Evolutionary conservation across 2,888 invertebrate species (phyloP).

Genomic region (Synanthedon tipuliformis): DNA sequence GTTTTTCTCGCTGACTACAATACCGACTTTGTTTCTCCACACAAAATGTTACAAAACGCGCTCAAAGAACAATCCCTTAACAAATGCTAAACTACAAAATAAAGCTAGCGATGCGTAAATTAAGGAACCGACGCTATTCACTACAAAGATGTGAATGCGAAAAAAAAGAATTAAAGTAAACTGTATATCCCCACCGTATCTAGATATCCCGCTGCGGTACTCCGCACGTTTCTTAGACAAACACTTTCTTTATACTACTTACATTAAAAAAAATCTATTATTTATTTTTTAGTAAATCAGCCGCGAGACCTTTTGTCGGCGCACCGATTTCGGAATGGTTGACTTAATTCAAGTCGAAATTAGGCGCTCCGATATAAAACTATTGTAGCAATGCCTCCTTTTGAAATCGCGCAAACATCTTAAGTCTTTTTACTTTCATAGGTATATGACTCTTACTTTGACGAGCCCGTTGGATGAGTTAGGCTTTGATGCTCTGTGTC

Average conservation of each 20-base stretch:
- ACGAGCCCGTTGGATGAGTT: too few species aligned
- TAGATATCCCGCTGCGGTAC: constrained; percentile 65
- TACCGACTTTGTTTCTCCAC: not conserved
- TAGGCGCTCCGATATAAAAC: constrained; percentile 19
- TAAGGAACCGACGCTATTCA: constrained; percentile 60
- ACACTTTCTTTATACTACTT: constrained; percentile 51
- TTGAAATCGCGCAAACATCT: constrained; percentile 14
- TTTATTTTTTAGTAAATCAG: constrained; percentile 52
- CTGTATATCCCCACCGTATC: constrained; percentile 46
- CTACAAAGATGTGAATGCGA: constrained; percentile 40
- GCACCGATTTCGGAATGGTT: constrained; percentile 42
- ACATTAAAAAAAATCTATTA: constrained; percentile 29
- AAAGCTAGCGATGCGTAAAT: constrained; percentile 65
- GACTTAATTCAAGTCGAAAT: constrained; percentile 48
- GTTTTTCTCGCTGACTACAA: not conserved
- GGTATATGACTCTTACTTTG: too few species aligned
- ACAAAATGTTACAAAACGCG: constrained; percentile 48
- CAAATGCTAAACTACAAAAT: constrained; percentile 56
- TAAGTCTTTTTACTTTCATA: not conserved
- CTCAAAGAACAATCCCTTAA: constrained; percentile 53
- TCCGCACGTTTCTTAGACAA: constrained; percentile 64
- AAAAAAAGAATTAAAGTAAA: constrained; percentile 54
- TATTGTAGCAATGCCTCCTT: constrained; percentile 18
- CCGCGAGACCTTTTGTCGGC: constrained; percentile 37
- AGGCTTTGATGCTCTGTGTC: too few species aligned